Conservation (phyloP, 2,888 invertebrate species). For the Spisula subtruncata region DNA sequence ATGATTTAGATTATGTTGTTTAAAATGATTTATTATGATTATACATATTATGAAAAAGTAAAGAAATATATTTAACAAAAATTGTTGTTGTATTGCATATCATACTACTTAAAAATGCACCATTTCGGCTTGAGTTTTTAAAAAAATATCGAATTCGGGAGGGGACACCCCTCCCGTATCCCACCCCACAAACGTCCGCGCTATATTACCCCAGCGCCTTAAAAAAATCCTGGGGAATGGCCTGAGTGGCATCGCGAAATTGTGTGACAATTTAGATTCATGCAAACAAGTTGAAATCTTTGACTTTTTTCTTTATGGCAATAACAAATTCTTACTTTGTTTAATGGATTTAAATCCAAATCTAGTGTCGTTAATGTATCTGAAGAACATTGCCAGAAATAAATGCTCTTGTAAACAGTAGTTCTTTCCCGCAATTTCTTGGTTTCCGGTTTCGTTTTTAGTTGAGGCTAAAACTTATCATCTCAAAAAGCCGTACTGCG, state of each 20-base stretch:
- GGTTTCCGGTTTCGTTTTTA: conserved; percentile 27
- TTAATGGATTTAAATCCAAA: conserved; percentile 12
- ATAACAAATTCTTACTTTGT: conserved; percentile 12
- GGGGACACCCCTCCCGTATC: no score
- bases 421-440: conserved; percentile 25
- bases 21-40: no score
- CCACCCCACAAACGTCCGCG: no score
- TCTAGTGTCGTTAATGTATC: conserved; percentile 20
- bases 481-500: neutral
- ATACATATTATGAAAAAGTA: no score
- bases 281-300: neutral
- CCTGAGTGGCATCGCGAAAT: neutral
- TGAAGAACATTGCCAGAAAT: conserved; percentile 34
- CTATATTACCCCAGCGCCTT: no score
- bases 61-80: no score
- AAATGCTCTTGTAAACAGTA: neutral
- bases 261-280: neutral
- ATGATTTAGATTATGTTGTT: no score
- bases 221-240: no score
- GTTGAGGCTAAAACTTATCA: neutral
- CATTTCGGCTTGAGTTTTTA: no score
- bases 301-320: neutral
- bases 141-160: no score
- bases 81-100: no score
- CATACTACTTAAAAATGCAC: no score